Evolutionary conservation across 1,140 invertebrate genomes (phyloP).

Genomic region (Temnothorax curvispinosus): DNA sequence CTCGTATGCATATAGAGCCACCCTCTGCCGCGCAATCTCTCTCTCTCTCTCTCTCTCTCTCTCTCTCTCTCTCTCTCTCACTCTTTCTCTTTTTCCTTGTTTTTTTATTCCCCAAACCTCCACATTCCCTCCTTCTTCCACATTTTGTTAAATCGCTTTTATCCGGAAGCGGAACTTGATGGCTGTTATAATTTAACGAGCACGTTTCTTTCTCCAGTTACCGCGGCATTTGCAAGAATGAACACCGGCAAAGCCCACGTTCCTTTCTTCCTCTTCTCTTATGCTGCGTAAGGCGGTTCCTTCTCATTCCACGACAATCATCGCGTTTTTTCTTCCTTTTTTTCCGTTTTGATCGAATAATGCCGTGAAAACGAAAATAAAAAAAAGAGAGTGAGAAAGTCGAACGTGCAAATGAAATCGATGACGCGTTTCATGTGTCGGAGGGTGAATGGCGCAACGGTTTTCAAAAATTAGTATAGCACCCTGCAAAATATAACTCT

Average conservation of each 20-base stretch:
- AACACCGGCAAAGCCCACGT: conserved; percentile 25
- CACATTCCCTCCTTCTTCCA: conserved; percentile 57
- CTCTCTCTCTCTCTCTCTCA: conserved; percentile 4
- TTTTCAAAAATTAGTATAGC: conserved; percentile 66
- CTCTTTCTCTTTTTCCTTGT: background rate
- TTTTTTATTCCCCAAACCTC: background rate
- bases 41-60: conserved; percentile 6
- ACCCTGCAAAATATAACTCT: conserved; percentile 41
- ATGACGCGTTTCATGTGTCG: conserved; percentile 43
- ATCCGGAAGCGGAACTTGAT: conserved; percentile 67
- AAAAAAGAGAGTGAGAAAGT: conserved; percentile 47
- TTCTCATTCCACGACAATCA: conserved; percentile 44
- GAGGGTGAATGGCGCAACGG: conserved; percentile 26
- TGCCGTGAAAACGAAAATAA: conserved; percentile 6
- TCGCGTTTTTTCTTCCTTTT: conserved; percentile 1
- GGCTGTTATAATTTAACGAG: conserved; percentile 80
- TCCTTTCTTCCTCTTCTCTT: conserved; percentile 40
- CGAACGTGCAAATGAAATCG: conserved; percentile 41
- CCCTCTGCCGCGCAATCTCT: conserved; percentile 42
- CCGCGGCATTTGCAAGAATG: conserved; percentile 46
- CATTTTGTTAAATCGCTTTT: conserved; percentile 61
- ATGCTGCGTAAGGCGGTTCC: conserved; percentile 19
- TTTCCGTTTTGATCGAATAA: conserved; percentile 11
- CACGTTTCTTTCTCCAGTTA: conserved; percentile 68
- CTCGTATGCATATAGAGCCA: conserved; percentile 75